These are phyloP conservation scores for Centropus unirufus DNA, from an alignment of 2,113 vertebrate genomes.

Conservation along the genomic window DNA sequence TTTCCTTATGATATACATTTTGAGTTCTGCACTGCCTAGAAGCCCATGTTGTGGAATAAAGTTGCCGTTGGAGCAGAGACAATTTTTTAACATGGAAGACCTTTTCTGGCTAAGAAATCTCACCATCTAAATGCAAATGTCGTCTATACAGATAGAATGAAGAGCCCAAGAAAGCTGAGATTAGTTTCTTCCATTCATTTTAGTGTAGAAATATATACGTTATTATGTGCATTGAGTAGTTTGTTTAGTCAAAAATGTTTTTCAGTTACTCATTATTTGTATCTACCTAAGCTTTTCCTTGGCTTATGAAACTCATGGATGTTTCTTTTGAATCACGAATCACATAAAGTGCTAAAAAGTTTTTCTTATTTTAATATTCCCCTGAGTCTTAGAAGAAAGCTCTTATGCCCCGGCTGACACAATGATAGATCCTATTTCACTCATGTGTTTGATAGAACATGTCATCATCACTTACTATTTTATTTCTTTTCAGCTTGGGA, in stretches of 20 bases:
- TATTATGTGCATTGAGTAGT: neutral
- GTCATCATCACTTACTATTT: constrained; percentile 22
- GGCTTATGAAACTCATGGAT: neutral
- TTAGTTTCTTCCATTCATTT: neutral
- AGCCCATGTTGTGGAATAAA: neutral
- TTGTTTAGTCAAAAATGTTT: constrained; percentile 27
- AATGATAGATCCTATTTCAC: constrained; percentile 9
- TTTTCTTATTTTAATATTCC: constrained; percentile 32
- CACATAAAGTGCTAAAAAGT: neutral
- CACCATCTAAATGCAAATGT: neutral
- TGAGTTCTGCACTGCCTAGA: neutral
- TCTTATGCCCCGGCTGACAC: neutral
- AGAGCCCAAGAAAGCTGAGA: neutral
- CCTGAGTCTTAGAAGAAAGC: constrained; percentile 40
- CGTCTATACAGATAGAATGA: neutral
- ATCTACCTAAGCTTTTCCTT: neutral
- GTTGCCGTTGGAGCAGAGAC: neutral
- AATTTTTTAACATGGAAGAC: neutral
- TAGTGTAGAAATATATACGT: neutral
- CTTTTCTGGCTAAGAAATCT: neutral
- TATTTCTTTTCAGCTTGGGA: constrained; percentile 5
- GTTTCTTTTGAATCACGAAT: constrained; percentile 14
- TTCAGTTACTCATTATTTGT: neutral
- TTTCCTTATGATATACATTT: neutral
- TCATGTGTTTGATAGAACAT: neutral